Conservation (phyloP, 2,113 vertebrate genomes). For the Marmota flaviventris region DNA sequence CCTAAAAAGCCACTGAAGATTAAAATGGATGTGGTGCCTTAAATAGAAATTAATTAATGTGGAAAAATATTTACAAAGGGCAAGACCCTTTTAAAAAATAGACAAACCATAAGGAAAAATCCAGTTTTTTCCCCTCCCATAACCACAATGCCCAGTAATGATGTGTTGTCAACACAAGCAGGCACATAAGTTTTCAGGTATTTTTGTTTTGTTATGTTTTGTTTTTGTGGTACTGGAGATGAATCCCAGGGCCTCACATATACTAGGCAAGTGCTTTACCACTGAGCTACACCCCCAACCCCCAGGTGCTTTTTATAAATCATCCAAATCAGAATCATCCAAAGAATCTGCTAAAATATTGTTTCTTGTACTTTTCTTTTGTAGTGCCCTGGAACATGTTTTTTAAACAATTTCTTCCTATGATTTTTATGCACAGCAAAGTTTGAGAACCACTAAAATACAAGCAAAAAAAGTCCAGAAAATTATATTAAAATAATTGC, state of each 20-base stretch:
- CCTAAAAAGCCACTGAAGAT: conserved; percentile 10
- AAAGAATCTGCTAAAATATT: not conserved
- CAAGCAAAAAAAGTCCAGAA: not conserved
- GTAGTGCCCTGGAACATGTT: not conserved
- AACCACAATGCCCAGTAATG: not conserved
- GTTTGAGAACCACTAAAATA: not conserved
- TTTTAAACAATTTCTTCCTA: conserved; percentile 7
- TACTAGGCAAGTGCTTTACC: not conserved
- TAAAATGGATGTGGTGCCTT: not conserved
- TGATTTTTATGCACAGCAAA: not conserved
- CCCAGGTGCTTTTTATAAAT: not conserved
- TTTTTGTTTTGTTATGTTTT: not conserved
- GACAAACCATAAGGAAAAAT: conserved; percentile 23
- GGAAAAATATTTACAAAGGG: conserved; percentile 31
- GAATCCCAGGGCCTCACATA: not conserved
- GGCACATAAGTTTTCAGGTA: not conserved
- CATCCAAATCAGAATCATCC: conserved; percentile 23
- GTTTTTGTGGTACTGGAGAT: not conserved
- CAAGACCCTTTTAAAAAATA: conserved; percentile 2
- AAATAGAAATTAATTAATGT: not conserved
- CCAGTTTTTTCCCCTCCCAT: not conserved
- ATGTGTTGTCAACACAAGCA: not conserved
- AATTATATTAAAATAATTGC: not conserved
- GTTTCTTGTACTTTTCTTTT: not conserved
- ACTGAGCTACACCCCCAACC: not conserved